Conservation (phyloP, 1,140 invertebrate species). For the Brachionus paranguensis region DNA sequence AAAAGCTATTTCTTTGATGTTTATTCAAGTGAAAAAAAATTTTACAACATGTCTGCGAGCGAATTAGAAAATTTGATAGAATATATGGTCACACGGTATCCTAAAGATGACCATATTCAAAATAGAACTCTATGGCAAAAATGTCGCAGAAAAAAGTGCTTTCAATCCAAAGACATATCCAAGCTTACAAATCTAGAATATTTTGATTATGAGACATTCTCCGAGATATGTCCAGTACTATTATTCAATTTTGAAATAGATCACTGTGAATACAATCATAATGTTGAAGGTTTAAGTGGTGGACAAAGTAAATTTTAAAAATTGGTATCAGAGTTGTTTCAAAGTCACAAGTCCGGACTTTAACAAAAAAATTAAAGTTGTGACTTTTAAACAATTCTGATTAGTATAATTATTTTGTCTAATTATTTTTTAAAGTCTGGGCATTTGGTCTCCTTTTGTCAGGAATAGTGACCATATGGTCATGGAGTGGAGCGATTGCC, state of each 20-base stretch:
- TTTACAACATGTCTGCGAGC: neutral
- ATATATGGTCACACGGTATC: constrained; percentile 1
- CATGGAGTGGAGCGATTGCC: constrained; percentile 61
- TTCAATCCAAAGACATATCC: neutral
- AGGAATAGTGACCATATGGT: constrained; percentile 59
- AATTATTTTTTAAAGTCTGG: neutral
- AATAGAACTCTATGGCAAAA: neutral
- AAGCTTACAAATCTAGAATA: neutral
- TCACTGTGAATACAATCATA: constrained; percentile 13
- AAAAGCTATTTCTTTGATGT: constrained; percentile 28
- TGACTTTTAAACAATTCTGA: too few species aligned
- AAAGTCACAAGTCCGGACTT: too few species aligned
- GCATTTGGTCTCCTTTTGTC: neutral
- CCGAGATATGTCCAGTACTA: neutral
- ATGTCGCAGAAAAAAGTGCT: neutral
- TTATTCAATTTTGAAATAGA: constrained; percentile 24
- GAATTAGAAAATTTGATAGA: constrained; percentile 17
- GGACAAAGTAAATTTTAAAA: neutral
- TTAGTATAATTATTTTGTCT: neutral
- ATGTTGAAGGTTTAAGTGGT: neutral
- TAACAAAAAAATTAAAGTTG: too few species aligned
- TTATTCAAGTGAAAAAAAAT: neutral
- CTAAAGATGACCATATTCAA: neutral
- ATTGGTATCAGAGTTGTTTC: too few species aligned
- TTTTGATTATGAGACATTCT: neutral